A percentile compares a stretch with the other conserved stretches of the same genome.
These are phyloP conservation scores for Lucinisca nassula DNA, from an alignment of 2,888 invertebrate species.

Conservation along the genomic window DNA sequence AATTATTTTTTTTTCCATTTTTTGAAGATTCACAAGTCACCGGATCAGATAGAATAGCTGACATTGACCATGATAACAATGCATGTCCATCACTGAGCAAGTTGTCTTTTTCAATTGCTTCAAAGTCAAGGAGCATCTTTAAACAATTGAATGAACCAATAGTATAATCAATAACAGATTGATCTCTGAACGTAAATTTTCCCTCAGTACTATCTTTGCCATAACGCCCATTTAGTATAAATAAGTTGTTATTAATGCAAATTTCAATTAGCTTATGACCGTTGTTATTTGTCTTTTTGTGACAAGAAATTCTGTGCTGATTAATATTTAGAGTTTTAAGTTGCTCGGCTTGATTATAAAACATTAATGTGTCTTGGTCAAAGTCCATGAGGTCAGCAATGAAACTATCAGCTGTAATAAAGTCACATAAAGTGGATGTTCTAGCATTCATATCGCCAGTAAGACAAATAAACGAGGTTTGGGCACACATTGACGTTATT, in stretches of 20 bases:
- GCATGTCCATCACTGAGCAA: neutral
- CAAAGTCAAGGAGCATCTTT: neutral
- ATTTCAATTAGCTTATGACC: neutral
- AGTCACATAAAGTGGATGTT: neutral
- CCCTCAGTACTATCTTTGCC: neutral
- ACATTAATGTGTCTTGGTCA: neutral
- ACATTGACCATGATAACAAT: neutral
- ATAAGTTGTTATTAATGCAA: neutral
- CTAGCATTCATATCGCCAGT: neutral
- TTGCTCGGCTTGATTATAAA: neutral
- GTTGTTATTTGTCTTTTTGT: neutral
- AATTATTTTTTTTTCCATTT: neutral
- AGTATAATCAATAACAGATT: neutral
- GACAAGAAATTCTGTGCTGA: neutral
- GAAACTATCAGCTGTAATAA: neutral
- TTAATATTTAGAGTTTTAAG: neutral
- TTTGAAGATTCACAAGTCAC: no score
- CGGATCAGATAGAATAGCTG: no score
- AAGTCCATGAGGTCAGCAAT: neutral
- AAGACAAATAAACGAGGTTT: neutral
- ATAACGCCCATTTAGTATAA: constrained; percentile 4
- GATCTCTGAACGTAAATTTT: neutral
- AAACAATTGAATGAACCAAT: neutral
- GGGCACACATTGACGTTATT: neutral
- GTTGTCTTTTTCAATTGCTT: neutral